Conservation (phyloP, 2,888 invertebrate genomes). For the Ornithoptera priamus region DNA sequence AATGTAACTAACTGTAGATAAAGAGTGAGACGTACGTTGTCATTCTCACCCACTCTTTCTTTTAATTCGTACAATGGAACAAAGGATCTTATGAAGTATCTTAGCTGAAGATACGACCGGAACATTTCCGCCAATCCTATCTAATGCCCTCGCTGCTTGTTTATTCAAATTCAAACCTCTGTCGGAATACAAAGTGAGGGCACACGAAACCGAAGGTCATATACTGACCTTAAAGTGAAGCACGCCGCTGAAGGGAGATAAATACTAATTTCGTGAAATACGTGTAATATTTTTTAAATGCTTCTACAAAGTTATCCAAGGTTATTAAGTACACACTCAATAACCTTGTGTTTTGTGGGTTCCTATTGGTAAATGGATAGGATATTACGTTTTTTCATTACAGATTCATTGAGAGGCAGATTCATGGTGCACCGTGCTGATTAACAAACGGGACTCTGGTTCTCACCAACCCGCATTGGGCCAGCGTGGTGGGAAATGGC, state of each 20-base stretch:
- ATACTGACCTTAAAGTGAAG: conserved; percentile 10
- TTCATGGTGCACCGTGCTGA: too few species aligned
- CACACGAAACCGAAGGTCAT: conserved; percentile 6
- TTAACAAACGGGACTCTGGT: too few species aligned
- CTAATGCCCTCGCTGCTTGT: conserved; percentile 18
- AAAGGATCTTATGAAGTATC: conserved; percentile 24
- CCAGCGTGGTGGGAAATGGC: too few species aligned
- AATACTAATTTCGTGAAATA: conserved; percentile 1
- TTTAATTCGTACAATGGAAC: conserved; percentile 17
- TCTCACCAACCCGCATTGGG: too few species aligned
- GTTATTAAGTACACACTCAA: too few species aligned
- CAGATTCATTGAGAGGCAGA: too few species aligned
- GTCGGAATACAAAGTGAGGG: conserved; percentile 13
- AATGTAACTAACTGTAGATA: not conserved
- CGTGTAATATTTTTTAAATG: not conserved
- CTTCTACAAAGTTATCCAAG: too few species aligned
- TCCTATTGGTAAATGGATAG: too few species aligned
- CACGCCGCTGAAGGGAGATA: not conserved
- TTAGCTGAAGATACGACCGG: conserved; percentile 15
- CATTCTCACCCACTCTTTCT: not conserved
- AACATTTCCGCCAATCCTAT: conserved; percentile 25
- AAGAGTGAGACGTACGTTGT: not conserved
- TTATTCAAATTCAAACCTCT: conserved; percentile 17
- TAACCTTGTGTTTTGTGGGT: too few species aligned
- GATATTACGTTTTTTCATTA: too few species aligned